phyloP scores from a whole-genome alignment of 2,113 vertebrate species.

The Lipotes vexillifer region DNA sequence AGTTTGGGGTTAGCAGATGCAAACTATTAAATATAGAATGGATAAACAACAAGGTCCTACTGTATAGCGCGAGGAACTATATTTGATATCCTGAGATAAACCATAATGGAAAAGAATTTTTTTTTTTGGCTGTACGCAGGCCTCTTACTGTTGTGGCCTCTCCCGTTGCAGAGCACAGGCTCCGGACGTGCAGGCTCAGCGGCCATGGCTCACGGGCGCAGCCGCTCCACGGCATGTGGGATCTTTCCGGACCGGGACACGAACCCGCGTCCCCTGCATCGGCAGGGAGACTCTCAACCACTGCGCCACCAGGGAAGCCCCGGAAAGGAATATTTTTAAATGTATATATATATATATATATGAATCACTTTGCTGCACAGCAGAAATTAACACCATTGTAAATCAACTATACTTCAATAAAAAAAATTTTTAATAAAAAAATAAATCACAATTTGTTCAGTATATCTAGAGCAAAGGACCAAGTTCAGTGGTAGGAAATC shows the following conservation, averaged over 20 bases:
- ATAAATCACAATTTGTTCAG: background rate
- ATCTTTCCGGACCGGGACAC: no score
- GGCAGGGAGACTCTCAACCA: no score
- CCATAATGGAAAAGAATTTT: background rate
- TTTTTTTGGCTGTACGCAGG: no score
- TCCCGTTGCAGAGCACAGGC: no score
- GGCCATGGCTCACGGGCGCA: no score
- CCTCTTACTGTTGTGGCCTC: no score
- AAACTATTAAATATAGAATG: background rate
- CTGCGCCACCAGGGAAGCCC: no score
- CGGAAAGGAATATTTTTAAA: background rate
- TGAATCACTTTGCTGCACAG: background rate
- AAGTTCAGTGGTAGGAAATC: background rate
- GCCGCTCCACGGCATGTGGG: no score
- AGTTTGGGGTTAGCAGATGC: background rate
- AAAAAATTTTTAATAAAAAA: background rate
- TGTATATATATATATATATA: background rate
- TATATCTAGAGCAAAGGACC: background rate
- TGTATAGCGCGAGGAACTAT: background rate
- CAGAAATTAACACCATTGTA: background rate
- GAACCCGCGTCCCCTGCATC: no score
- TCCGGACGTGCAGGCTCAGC: no score
- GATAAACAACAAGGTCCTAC: background rate
- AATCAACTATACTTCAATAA: background rate
- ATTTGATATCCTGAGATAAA: background rate